phyloP scores from a whole-genome alignment of 2,797 vertebrate genomes.

The Cynopterus sphinx region DNA sequence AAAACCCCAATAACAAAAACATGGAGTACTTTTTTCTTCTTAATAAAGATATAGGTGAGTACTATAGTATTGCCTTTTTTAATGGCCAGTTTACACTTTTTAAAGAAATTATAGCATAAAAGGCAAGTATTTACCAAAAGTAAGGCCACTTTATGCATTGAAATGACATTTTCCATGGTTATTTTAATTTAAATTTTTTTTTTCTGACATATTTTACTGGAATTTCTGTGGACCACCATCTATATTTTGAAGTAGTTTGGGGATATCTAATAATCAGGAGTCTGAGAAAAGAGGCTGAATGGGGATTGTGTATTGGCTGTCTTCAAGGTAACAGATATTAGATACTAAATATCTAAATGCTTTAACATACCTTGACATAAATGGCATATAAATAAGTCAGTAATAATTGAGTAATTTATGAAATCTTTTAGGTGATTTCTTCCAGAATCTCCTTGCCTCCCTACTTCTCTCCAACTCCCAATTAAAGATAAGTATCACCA shows the following conservation, averaged over 20 bases:
- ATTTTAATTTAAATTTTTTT: neutral
- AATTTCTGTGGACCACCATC: neutral
- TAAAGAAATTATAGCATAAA: neutral
- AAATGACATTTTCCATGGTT: neutral
- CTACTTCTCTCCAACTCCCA: neutral
- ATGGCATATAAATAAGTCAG: neutral
- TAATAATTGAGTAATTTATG: neutral
- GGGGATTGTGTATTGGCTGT: neutral
- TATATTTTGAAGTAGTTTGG: conserved; percentile 32
- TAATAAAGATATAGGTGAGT: neutral
- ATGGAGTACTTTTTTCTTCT: neutral
- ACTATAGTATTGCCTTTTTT: neutral
- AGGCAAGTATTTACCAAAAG: neutral
- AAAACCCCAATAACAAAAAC: neutral
- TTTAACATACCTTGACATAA: neutral
- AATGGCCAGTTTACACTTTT: neutral
- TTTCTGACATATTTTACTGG: neutral
- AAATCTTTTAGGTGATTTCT: neutral
- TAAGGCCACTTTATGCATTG: neutral
- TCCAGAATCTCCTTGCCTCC: neutral
- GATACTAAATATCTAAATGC: neutral
- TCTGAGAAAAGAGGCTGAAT: neutral
- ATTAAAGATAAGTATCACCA: neutral
- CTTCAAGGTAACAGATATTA: neutral
- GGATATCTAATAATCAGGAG: neutral